A percentile compares a stretch with the other conserved stretches of the same genome.
These are phyloP conservation scores for Tetramorium alpestre DNA, from an alignment of 1,140 invertebrate species.

Conservation along the genomic window DNA sequence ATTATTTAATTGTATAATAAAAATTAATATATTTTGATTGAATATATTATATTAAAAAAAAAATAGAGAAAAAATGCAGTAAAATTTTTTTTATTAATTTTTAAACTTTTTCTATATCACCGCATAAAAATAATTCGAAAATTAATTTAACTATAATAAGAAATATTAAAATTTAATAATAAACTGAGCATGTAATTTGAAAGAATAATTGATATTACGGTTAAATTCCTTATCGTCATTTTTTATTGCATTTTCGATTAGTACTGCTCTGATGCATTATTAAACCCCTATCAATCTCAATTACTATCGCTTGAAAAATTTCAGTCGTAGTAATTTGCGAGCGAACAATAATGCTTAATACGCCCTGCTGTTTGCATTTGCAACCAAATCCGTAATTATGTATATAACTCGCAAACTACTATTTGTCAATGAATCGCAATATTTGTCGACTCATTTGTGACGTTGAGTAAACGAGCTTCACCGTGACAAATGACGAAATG, in stretches of 20 bases:
- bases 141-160: not conserved
- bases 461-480: slow-evolving; percentile 1
- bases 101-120: not conserved
- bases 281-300: slow-evolving; percentile 46
- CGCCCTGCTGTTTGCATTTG: not conserved
- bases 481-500: slow-evolving; percentile 16
- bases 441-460: slow-evolving; percentile 52
- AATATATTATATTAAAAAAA: not conserved
- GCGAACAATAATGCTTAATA: slow-evolving; percentile 48
- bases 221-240: slow-evolving; percentile 31
- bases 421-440: slow-evolving; percentile 46
- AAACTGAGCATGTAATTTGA: not conserved
- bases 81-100: not conserved
- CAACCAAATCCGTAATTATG: slow-evolving; percentile 45
- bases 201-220: slow-evolving; percentile 8
- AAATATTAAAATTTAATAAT: slow-evolving; percentile 12
- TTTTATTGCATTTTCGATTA: slow-evolving; percentile 49
- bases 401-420: slow-evolving; percentile 35
- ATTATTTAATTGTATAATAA: not conserved
- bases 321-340: slow-evolving; percentile 26
- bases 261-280: slow-evolving; percentile 20
- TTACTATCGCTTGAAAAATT: slow-evolving; percentile 42
- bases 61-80: not conserved
- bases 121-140: not conserved
- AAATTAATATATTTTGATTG: not conserved